Conservation (phyloP, 2,888 invertebrate species). For the Calliopum simillimum region DNA sequence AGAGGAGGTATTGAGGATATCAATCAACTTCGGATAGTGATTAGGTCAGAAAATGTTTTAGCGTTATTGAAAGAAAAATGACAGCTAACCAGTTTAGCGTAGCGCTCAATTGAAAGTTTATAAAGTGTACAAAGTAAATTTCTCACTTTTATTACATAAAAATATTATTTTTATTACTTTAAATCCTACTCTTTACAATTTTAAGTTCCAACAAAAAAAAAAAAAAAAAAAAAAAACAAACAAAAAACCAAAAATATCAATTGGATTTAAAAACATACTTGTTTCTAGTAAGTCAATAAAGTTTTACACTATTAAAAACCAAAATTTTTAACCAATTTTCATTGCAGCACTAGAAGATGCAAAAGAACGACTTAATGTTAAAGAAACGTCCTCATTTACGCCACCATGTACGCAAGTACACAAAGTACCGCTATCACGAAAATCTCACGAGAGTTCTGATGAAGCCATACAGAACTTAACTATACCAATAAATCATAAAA, state of each 20-base stretch:
- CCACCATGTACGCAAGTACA: constrained; percentile 50
- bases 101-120: too few relatives aligned
- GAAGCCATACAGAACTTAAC: constrained; percentile 23
- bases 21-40: too few relatives aligned
- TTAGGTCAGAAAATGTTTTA: too few relatives aligned
- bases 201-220: constrained; percentile 11
- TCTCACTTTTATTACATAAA: too few relatives aligned
- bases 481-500: background rate
- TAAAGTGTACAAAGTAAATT: too few relatives aligned
- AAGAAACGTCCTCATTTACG: constrained; percentile 51
- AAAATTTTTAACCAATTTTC: constrained; percentile 61
- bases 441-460: constrained; percentile 51
- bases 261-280: constrained; percentile 50
- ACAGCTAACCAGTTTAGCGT: too few relatives aligned
- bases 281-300: constrained; percentile 62
- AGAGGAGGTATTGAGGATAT: too few relatives aligned
- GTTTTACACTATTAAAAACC: constrained; percentile 59
- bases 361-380: constrained; percentile 45
- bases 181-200: too few relatives aligned
- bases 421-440: constrained; percentile 52
- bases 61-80: too few relatives aligned
- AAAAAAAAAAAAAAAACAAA: constrained; percentile 34
- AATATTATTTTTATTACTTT: too few relatives aligned
- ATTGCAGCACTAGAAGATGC: constrained; percentile 58
- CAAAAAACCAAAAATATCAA: constrained; percentile 40